Conservation (phyloP, 2,888 invertebrate genomes). For the Leuctra nigra region DNA sequence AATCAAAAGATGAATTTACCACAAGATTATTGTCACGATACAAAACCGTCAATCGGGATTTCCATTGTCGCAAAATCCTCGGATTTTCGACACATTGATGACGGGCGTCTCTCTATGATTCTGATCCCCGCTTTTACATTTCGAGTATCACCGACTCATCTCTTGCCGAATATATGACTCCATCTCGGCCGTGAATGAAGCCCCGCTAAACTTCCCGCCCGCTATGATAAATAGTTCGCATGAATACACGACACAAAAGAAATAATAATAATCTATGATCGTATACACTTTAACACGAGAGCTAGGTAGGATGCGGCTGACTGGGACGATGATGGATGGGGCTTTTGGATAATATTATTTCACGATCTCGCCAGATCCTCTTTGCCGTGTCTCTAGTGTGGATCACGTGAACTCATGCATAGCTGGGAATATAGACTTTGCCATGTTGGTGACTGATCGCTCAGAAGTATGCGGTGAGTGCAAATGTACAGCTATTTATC, state of each 20-base stretch:
- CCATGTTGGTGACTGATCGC: neutral
- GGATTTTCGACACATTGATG: too few species aligned
- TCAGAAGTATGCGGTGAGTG: neutral
- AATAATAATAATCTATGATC: conserved; percentile 18
- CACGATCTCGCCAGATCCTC: conserved; percentile 9
- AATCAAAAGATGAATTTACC: too few species aligned
- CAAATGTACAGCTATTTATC: neutral
- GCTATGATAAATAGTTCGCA: conserved; percentile 6
- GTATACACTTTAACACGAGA: conserved; percentile 6
- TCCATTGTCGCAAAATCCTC: too few species aligned
- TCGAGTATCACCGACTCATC: too few species aligned
- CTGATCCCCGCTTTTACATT: too few species aligned
- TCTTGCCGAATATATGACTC: too few species aligned
- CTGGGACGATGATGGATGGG: conserved; percentile 11
- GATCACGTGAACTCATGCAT: neutral
- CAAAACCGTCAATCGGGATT: too few species aligned
- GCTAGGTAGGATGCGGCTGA: conserved; percentile 1
- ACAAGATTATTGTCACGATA: too few species aligned
- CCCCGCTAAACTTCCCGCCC: conserved; percentile 5
- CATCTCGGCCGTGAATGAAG: neutral
- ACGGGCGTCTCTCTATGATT: too few species aligned
- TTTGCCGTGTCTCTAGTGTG: neutral
- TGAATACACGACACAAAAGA: conserved; percentile 10
- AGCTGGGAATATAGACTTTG: neutral
- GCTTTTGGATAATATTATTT: conserved; percentile 9